Conservation (phyloP, 2,797 vertebrate genomes). For the Tympanoctomys barrerae region DNA sequence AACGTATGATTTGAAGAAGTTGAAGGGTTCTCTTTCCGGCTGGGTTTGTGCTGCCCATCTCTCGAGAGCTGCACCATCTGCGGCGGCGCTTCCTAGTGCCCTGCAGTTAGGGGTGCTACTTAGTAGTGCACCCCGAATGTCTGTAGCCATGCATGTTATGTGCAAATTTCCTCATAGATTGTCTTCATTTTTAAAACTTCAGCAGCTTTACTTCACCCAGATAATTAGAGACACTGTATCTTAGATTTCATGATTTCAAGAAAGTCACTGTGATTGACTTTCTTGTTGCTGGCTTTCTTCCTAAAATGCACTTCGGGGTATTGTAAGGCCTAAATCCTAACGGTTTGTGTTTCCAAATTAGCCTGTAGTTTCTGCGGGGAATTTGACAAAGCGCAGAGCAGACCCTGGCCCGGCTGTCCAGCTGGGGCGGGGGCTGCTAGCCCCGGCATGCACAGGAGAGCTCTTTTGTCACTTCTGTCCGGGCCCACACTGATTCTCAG, state of each 20-base stretch:
- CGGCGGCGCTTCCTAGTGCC: not conserved
- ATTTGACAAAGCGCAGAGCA: not conserved
- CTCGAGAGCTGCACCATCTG: not conserved
- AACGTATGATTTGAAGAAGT: constrained; percentile 1
- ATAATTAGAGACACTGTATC: constrained; percentile 6
- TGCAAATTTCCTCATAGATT: not conserved
- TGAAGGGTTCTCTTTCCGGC: not conserved
- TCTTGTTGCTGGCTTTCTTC: constrained; percentile 5
- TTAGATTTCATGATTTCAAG: constrained; percentile 23
- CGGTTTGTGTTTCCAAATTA: not conserved
- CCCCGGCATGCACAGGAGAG: not conserved
- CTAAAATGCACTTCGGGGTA: not conserved
- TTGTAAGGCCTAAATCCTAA: not conserved
- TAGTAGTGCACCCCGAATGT: not conserved
- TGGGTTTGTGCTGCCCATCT: not conserved
- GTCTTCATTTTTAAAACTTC: constrained; percentile 28
- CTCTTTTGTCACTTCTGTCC: not conserved
- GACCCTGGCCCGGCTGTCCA: not conserved
- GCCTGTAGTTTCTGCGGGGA: not conserved
- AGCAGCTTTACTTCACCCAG: constrained; percentile 5
- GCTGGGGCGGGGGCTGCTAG: not conserved
- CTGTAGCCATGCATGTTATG: not conserved
- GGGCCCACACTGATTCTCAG: not conserved
- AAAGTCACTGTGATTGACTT: not conserved
- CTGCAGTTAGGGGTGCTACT: not conserved